Conservation (phyloP, 53 echinoderm and acorn worm genomes). For the Zoroaster sp. region DNA sequence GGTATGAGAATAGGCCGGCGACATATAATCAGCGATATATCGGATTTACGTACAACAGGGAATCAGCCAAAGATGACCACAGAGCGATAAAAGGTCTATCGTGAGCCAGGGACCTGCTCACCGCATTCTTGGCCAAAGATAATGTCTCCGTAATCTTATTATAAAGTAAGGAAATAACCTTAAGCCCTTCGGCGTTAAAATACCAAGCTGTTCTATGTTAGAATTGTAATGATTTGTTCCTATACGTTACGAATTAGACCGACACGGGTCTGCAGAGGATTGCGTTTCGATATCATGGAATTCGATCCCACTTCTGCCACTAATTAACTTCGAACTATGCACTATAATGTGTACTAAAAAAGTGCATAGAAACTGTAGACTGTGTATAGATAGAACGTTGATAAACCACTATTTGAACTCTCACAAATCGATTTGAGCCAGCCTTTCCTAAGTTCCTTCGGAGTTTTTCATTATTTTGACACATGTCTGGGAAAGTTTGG, state of each 20-base stretch:
- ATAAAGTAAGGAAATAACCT: background rate
- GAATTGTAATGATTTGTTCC: conserved; percentile 37
- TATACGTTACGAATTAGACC: background rate
- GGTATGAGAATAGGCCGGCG: too few relatives aligned
- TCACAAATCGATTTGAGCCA: background rate
- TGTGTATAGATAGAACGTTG: background rate
- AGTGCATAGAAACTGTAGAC: background rate
- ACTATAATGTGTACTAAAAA: conserved; percentile 6
- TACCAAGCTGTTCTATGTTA: background rate
- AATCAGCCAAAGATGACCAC: background rate
- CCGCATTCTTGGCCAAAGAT: background rate
- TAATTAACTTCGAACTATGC: conserved; percentile 34
- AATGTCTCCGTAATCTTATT: background rate
- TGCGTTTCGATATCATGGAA: background rate
- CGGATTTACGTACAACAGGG: background rate
- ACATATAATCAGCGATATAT: too few relatives aligned
- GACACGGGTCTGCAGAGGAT: background rate
- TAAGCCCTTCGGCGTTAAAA: background rate
- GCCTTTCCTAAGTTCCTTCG: background rate
- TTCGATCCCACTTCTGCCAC: conserved; percentile 1
- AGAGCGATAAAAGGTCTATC: background rate
- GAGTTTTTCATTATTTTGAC: too few relatives aligned
- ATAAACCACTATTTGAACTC: background rate
- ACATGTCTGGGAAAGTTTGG: background rate
- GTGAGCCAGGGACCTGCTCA: background rate